phyloP scores from a whole-genome alignment of 1,140 invertebrate genomes.

The Meteorus sp. region DNA sequence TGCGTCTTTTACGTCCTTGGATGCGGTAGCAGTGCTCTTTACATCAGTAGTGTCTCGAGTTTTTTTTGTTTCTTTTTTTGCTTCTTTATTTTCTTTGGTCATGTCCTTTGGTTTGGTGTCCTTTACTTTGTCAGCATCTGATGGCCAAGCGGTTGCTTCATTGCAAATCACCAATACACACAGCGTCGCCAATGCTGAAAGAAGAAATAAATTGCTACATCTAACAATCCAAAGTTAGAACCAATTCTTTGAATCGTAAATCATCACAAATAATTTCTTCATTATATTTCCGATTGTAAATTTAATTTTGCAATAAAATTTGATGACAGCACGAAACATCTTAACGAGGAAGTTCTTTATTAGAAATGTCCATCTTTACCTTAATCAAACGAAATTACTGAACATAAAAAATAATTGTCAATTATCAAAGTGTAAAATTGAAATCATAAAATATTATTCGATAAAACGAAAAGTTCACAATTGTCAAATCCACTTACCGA shows the following conservation, averaged over 20 bases:
- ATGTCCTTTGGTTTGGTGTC: conserved; percentile 33
- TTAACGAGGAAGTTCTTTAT: background rate
- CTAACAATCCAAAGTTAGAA: background rate
- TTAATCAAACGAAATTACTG: too few species aligned
- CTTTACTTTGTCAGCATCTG: conserved; percentile 35
- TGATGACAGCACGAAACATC: background rate
- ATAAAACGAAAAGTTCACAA: background rate
- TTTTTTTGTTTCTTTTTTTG: conserved; percentile 49
- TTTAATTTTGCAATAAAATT: background rate
- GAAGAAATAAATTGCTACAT: background rate
- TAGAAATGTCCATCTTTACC: too few species aligned
- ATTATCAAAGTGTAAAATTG: too few species aligned
- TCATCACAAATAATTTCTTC: background rate
- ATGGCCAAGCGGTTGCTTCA: conserved; percentile 28
- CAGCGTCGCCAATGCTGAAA: conserved; percentile 32
- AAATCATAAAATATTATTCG: background rate
- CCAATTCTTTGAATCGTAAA: background rate
- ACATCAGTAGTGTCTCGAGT: conserved; percentile 48
- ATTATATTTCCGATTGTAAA: background rate
- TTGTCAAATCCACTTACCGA: conserved; percentile 33
- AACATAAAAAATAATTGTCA: too few species aligned
- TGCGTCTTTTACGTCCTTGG: conserved; percentile 51
- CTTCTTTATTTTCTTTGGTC: conserved; percentile 45
- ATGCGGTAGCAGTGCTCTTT: conserved; percentile 40
- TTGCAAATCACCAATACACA: conserved; percentile 39